phyloP scores from a whole-genome alignment of 2,113 vertebrate genomes.

The Vombatus ursinus region DNA sequence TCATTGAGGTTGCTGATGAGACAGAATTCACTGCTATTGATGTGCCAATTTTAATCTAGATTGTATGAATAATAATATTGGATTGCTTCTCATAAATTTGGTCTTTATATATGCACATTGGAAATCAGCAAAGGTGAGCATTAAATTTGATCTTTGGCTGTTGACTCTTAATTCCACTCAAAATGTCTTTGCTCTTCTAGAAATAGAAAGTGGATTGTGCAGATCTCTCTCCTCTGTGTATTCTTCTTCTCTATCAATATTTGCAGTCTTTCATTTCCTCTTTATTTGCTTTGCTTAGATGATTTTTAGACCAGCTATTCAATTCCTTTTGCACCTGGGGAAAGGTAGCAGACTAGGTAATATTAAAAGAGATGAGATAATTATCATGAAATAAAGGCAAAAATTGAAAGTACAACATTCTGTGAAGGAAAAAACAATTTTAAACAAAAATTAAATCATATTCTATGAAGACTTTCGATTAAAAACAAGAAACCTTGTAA shows the following conservation, averaged over 20 bases:
- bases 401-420: conserved; percentile 52
- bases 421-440: conserved; percentile 36
- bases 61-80: conserved; percentile 50
- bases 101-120: conserved; percentile 13
- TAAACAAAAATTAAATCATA: conserved; percentile 6
- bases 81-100: conserved; percentile 36
- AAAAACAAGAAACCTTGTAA: conserved; percentile 22
- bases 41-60: conserved; percentile 53
- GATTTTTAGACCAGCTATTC: conserved; percentile 41
- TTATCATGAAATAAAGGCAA: conserved; percentile 12
- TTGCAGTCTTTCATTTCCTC: conserved; percentile 44
- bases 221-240: conserved; percentile 49
- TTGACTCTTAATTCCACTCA: conserved; percentile 28
- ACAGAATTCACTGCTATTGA: conserved; percentile 12
- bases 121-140: conserved; percentile 22
- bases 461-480: conserved; percentile 42
- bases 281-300: conserved; percentile 41
- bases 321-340: conserved; percentile 40
- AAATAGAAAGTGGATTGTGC: conserved; percentile 38
- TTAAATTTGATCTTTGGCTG: conserved; percentile 46
- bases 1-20: conserved; percentile 47
- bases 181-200: conserved; percentile 24
- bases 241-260: conserved; percentile 63
- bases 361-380: conserved; percentile 53
- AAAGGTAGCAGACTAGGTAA: conserved; percentile 21